phyloP scores from a whole-genome alignment of 2,888 invertebrate species.

The Meloe dianella region DNA sequence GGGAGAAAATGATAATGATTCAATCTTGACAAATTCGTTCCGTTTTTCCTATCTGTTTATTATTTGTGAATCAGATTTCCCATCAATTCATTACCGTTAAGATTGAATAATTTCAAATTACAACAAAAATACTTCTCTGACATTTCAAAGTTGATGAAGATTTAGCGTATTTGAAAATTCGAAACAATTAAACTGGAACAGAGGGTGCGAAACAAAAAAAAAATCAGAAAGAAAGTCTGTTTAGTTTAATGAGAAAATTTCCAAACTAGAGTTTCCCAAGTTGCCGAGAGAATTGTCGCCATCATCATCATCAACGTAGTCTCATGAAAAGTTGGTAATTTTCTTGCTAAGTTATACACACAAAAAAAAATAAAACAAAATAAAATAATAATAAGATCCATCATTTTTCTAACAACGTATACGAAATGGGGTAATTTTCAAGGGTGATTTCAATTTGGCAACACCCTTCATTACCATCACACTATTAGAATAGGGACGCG shows the following conservation, averaged over 20 bases:
- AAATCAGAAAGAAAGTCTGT: too few relatives aligned
- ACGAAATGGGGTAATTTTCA: too few relatives aligned
- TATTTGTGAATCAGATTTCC: not conserved
- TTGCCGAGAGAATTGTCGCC: not conserved
- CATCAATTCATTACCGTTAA: not conserved
- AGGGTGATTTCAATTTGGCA: too few relatives aligned
- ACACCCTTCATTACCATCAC: too few relatives aligned
- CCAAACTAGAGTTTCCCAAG: not conserved
- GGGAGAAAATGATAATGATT: not conserved
- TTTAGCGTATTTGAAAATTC: not conserved
- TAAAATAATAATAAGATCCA: too few relatives aligned
- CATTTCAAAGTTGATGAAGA: too few relatives aligned
- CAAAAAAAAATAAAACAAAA: too few relatives aligned
- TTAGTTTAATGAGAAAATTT: conserved; percentile 16
- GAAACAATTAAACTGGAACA: not conserved
- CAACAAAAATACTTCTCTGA: not conserved
- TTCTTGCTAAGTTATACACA: too few relatives aligned
- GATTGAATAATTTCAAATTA: not conserved
- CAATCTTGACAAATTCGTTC: not conserved
- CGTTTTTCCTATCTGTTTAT: conserved; percentile 6
- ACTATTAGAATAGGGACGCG: too few relatives aligned
- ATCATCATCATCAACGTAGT: too few relatives aligned
- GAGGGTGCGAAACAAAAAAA: not conserved
- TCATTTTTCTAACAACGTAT: too few relatives aligned
- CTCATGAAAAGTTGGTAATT: too few relatives aligned